Base-by-base conservation (phyloP, 2,888 invertebrate species). In the Phania funesta region DNA sequence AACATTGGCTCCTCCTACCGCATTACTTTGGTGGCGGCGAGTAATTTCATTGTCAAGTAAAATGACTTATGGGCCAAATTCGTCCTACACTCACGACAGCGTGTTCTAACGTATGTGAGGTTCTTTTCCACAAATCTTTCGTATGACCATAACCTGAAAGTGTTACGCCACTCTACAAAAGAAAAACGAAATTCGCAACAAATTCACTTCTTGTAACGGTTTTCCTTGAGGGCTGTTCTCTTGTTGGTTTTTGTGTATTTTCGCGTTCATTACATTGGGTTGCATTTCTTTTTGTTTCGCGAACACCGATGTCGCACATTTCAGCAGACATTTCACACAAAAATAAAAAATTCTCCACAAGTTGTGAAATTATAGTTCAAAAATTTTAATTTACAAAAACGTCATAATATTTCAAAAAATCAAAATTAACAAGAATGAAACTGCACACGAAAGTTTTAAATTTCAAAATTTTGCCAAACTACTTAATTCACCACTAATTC, bases 271-370 rank as follows among this genome's bases (percentile, higher is more conserved):
- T 54, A 18, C 35, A 50, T 67, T 67, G 58, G 16, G 18, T 68
- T 29, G 60, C 76, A 18, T 76, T 80, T 75, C 70, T 29, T 48
- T 80, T 75, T 50, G 75, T 22, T 77, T 76, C 79, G n/a, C 48
- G 52, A 60, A 79, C 74, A 58, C 73, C 67, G 50, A 65, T 65
- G 32, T 81, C 71, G 35, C 81, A 71, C 46, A 73, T 77, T 77
- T 73, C 71, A 18, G 65, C 54, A 26, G 73, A 71, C 52, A 77
- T 80, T 75, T n/a, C n/a, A n/a, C n/a, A n/a, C n/a, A n/a, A n/a
- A n/a, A n/a, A n/a, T n/a, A n/a, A n/a, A n/a, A n/a, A n/a, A n/a
- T n/a, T n/a, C n/a, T n/a, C n/a, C n/a, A n/a, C n/a, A n/a, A n/a
- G n/a, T n/a, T n/a, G n/a, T n/a, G n/a, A n/a, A n/a, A n/a, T n/a